Evolutionary conservation across 2,888 invertebrate species (phyloP).

Genomic region (Capitulum mitella): DNA sequence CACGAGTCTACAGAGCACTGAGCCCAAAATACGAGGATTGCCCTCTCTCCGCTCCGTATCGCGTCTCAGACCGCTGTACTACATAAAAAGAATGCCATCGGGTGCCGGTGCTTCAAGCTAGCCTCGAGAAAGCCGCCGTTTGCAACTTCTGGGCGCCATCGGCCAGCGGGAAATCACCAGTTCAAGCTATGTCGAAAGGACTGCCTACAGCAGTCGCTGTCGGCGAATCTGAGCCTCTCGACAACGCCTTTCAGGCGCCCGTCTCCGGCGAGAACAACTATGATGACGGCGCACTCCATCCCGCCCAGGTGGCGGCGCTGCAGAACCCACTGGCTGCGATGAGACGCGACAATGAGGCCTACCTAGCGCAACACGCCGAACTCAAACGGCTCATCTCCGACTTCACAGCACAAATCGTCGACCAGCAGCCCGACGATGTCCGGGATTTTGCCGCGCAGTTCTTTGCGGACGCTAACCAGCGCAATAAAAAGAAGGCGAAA

Average conservation of each 20-base stretch:
- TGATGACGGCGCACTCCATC: slow-evolving; percentile 17
- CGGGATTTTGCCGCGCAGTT: not conserved
- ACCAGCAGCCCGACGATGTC: not conserved
- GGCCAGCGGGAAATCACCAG: too few relatives aligned
- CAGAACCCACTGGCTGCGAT: not conserved
- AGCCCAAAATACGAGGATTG: too few relatives aligned
- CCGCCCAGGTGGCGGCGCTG: not conserved
- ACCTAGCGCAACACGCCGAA: slow-evolving; percentile 1
- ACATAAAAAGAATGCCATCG: too few relatives aligned
- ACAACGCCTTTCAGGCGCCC: slow-evolving; percentile 2
- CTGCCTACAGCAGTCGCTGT: not conserved
- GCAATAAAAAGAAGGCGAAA: not conserved
- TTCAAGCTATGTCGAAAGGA: not conserved
- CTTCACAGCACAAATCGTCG: not conserved
- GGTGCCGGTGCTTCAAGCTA: too few relatives aligned
- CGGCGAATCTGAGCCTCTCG: not conserved
- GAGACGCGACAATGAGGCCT: slow-evolving; percentile 1
- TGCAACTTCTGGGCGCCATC: too few relatives aligned
- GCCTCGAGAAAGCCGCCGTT: too few relatives aligned
- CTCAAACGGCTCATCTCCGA: not conserved
- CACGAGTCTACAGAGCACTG: too few relatives aligned
- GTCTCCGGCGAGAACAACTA: slow-evolving; percentile 12
- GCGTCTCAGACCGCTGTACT: too few relatives aligned
- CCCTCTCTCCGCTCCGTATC: too few relatives aligned
- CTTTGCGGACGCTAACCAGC: not conserved